phyloP scores from a whole-genome alignment of 2,113 vertebrate genomes.

The Microcebus lehilahytsara region DNA sequence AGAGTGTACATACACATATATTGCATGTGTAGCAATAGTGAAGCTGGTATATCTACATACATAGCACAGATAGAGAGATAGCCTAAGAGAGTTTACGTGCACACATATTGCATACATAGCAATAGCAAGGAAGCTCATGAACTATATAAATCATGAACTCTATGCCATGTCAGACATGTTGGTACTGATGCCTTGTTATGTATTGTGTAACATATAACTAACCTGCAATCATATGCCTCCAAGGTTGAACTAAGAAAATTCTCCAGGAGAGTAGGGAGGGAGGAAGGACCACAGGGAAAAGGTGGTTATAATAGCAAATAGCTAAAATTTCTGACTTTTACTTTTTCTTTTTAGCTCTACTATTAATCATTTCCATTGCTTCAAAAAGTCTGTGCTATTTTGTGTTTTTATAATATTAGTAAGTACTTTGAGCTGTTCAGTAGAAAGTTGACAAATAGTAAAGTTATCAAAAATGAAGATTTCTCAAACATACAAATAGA shows the following conservation, averaged over 20 bases:
- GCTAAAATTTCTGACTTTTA: not conserved
- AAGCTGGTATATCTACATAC: accelerated
- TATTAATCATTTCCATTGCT: not conserved
- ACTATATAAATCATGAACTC: too few relatives aligned
- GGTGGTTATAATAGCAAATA: not conserved
- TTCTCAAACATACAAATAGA: not conserved
- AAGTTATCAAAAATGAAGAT: not conserved
- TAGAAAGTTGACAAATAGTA: not conserved
- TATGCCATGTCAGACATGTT: accelerated
- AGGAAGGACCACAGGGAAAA: not conserved
- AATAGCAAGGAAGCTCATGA: accelerated
- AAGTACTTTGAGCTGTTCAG: not conserved
- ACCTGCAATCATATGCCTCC: too few relatives aligned
- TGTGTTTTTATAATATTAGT: not conserved
- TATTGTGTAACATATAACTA: accelerated
- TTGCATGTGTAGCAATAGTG: accelerated
- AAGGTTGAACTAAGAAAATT: not conserved
- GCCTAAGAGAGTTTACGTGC: too few relatives aligned
- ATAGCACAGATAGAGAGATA: accelerated
- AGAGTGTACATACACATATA: not conserved
- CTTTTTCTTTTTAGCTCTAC: not conserved
- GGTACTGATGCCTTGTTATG: accelerated
- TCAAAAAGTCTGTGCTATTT: not conserved
- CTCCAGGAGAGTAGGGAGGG: not conserved
- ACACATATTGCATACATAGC: not conserved